These are phyloP conservation scores for Ivindomyrus marchei DNA, from an alignment of 2,113 vertebrate genomes.

Conservation along the genomic window DNA sequence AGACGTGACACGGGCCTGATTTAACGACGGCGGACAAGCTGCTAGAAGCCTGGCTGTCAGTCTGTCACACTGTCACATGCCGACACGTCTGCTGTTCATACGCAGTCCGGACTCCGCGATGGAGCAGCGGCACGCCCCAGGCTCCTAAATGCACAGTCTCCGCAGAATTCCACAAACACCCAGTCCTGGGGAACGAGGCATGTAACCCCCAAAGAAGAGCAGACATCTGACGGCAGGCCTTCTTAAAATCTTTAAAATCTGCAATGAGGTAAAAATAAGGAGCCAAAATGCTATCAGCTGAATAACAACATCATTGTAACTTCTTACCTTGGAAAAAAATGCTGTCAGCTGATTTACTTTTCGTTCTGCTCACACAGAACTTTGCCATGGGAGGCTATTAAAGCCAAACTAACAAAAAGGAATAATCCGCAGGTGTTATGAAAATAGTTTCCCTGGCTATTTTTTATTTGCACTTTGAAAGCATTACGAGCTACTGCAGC, in stretches of 20 bases:
- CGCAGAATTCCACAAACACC: not conserved
- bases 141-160: not conserved
- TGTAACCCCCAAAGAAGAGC: not conserved
- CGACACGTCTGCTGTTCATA: conserved; percentile 94
- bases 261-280: not conserved
- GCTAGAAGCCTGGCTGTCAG: conserved; percentile 89
- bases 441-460: not conserved
- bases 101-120: conserved; percentile 70
- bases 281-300: not conserved
- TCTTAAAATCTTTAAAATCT: not conserved
- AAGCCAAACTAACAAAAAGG: not conserved
- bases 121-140: not conserved
- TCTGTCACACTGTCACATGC: conserved; percentile 71
- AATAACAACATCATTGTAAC: not conserved
- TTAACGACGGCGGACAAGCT: conserved; percentile 93
- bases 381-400: not conserved
- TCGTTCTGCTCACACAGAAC: not conserved
- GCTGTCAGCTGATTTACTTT: not conserved
- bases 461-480: conserved; percentile 4
- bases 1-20: conserved; percentile 68
- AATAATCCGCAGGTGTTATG: not conserved
- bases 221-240: not conserved
- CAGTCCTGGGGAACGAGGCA: not conserved
- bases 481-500: not conserved
- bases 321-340: not conserved